Conservation (phyloP, 2,113 vertebrate genomes). For the Dipodomys merriami region DNA sequence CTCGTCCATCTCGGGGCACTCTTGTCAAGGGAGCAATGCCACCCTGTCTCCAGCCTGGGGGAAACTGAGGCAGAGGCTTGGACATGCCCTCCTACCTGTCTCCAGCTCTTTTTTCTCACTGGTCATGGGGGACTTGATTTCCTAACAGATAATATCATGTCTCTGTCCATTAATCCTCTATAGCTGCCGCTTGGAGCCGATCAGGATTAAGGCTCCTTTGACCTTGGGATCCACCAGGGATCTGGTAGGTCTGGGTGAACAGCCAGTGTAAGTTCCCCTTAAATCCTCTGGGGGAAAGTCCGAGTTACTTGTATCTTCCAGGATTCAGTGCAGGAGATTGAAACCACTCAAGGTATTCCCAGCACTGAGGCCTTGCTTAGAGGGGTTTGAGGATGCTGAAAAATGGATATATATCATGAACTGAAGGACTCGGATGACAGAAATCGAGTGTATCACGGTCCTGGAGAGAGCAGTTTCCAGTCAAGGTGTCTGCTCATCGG, state of each 20-base stretch:
- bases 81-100: too few relatives aligned
- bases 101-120: too few relatives aligned
- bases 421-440: background rate
- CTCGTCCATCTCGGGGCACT: background rate
- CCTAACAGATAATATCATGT: background rate
- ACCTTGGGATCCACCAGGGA: background rate
- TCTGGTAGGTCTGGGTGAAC: background rate
- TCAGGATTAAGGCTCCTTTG: background rate
- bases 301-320: background rate
- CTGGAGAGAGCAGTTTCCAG: background rate
- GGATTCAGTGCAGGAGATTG: background rate
- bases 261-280: background rate
- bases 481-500: background rate
- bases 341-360: background rate
- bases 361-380: background rate
- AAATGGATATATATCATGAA: background rate
- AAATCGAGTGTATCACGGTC: background rate
- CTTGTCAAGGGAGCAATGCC: background rate
- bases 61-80: too few relatives aligned
- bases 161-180: background rate
- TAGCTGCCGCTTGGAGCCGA: background rate
- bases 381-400: background rate
- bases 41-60: background rate
- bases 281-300: background rate
- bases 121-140: background rate